Evolutionary conservation across 1,140 invertebrate genomes (phyloP).

Genomic region (Drosophila ercepeae): DNA sequence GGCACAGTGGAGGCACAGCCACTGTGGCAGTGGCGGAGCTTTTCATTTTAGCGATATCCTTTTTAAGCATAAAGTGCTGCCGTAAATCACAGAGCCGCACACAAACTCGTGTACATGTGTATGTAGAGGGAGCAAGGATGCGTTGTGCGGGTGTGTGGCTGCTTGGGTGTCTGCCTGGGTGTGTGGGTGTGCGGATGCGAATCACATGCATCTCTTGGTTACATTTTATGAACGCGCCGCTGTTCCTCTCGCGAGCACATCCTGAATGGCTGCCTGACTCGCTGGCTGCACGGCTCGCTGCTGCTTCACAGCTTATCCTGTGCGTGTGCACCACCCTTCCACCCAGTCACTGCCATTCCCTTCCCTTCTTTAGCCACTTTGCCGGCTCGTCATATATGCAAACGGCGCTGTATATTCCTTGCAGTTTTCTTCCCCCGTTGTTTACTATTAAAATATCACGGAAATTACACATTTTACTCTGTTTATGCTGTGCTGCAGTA

Average conservation of each 20-base stretch:
- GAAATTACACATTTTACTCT: constrained; percentile 82
- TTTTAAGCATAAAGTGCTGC: constrained; percentile 83
- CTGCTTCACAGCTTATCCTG: constrained; percentile 58
- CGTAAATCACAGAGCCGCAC: constrained; percentile 77
- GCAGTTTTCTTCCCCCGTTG: constrained; percentile 66
- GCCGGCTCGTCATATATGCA: constrained; percentile 62
- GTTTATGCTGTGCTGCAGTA: constrained; percentile 68
- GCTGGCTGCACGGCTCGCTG: constrained; percentile 15
- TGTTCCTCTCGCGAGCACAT: constrained; percentile 67
- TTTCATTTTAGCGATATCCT: constrained; percentile 83
- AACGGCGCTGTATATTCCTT: constrained; percentile 61
- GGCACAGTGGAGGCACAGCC: constrained; percentile 12
- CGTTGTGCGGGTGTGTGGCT: constrained; percentile 25
- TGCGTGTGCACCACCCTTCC: constrained; percentile 52
- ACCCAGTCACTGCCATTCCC: neutral
- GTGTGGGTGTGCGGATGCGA: constrained; percentile 65
- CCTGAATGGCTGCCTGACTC: constrained; percentile 44
- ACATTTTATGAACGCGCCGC: constrained; percentile 75
- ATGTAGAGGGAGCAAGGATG: constrained; percentile 33
- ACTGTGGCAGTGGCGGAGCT: constrained; percentile 51
- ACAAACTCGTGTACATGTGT: constrained; percentile 23
- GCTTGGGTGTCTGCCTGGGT: constrained; percentile 18
- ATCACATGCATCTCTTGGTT: constrained; percentile 81
- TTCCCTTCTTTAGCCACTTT: constrained; percentile 58
- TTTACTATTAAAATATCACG: constrained; percentile 83